Evolutionary conservation across 2,888 invertebrate species (phyloP).

Genomic region (Cheilosia vulpina): DNA sequence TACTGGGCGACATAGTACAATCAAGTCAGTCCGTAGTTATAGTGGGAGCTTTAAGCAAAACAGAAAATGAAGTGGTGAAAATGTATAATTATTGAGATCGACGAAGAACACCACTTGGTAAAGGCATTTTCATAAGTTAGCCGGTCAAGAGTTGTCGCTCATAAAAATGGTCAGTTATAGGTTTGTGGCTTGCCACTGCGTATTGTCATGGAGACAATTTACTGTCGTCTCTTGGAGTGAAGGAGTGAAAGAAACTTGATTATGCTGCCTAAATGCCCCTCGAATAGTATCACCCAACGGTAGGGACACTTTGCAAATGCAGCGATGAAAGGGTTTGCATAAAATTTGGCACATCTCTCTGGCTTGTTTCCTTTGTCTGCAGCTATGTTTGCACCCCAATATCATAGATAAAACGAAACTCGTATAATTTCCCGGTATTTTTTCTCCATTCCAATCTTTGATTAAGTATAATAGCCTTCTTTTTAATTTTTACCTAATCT

Average conservation of each 20-base stretch:
- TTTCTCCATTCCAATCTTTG: constrained; percentile 15
- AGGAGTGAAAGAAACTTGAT: not conserved
- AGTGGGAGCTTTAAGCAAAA: too few relatives aligned
- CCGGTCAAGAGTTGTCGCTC: not conserved
- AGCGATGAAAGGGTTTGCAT: too few relatives aligned
- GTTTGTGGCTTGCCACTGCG: not conserved
- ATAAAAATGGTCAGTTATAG: too few relatives aligned
- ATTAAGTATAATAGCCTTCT: constrained; percentile 54
- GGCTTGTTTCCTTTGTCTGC: not conserved
- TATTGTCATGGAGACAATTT: too few relatives aligned
- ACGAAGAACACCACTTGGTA: too few relatives aligned
- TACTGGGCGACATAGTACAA: too few relatives aligned
- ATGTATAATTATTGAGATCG: too few relatives aligned
- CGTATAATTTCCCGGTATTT: not conserved
- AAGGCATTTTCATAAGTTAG: too few relatives aligned
- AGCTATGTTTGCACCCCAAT: constrained; percentile 20
- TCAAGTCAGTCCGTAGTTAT: too few relatives aligned
- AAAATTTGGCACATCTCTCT: not conserved
- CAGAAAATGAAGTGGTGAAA: too few relatives aligned
- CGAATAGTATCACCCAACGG: not conserved
- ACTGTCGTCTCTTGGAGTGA: not conserved
- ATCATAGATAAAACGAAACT: constrained; percentile 32
- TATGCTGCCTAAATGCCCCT: not conserved
- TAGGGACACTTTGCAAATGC: too few relatives aligned
- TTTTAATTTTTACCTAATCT: constrained; percentile 58